Percentiles rank a stretch among this genome's conserved stretches.
phyloP scores from a whole-genome alignment of 2,797 vertebrate species.

The Amniataba percoides region DNA sequence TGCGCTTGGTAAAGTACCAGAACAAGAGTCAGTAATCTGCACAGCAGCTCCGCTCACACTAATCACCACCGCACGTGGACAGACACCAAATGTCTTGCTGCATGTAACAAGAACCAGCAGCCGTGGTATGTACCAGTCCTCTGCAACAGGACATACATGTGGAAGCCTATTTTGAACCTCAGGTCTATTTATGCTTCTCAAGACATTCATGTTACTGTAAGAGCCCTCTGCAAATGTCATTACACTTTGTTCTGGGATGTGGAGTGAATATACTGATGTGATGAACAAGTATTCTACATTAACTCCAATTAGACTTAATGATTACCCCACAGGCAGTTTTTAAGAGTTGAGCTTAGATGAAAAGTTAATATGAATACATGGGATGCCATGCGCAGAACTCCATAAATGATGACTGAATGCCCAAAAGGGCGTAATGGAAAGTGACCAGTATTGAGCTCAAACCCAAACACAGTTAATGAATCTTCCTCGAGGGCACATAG shows the following conservation, averaged over 20 bases:
- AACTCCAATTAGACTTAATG: conserved; percentile 22
- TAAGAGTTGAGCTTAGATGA: conserved; percentile 21
- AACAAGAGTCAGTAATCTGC: conserved; percentile 55
- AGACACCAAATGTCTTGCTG: conserved; percentile 40
- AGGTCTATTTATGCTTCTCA: conserved; percentile 56
- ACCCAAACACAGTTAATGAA: conserved; percentile 27
- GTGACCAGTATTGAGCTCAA: conserved; percentile 14
- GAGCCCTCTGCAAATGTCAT: conserved; percentile 25
- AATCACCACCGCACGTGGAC: conserved; percentile 68
- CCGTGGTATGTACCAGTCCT: conserved; percentile 34
- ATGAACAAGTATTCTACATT: conserved; percentile 18
- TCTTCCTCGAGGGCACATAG: conserved; percentile 11
- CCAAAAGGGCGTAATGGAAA: conserved; percentile 19
- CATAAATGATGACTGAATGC: conserved; percentile 7
- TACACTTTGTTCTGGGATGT: not conserved
- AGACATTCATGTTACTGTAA: conserved; percentile 36
- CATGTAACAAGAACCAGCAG: conserved; percentile 63
- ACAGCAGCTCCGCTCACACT: conserved; percentile 41
- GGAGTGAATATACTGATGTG: conserved; percentile 11
- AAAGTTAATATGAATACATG: conserved; percentile 25
- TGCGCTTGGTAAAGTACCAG: conserved; percentile 23
- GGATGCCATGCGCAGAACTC: conserved; percentile 1
- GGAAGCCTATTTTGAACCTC: conserved; percentile 62
- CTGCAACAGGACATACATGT: conserved; percentile 54
- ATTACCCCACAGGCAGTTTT: conserved; percentile 1